A percentile compares a stretch with the other conserved stretches of the same genome.
Evolutionary conservation across 1,140 invertebrate genomes (phyloP).

Genomic region (Ceratosolen fusciceps): DNA sequence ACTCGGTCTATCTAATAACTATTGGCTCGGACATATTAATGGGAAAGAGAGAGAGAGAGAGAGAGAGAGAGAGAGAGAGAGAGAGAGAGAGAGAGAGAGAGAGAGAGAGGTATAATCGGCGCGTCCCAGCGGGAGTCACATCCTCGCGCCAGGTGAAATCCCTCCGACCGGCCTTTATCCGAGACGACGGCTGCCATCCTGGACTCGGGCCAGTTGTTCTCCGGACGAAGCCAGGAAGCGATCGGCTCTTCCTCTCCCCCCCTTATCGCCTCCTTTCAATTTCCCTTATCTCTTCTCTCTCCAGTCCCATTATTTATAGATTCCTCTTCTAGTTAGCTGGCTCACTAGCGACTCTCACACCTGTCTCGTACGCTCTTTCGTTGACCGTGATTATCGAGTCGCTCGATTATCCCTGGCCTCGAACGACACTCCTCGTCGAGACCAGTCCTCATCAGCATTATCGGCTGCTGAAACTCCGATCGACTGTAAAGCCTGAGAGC

Average conservation of each 20-base stretch:
- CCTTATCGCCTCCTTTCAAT: not conserved
- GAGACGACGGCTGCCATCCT: slow-evolving; percentile 50
- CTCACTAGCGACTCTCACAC: not conserved
- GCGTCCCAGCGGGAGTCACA: slow-evolving; percentile 66
- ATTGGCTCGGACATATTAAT: slow-evolving; percentile 67
- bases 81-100: slow-evolving; percentile 62
- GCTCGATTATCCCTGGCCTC: too few species aligned
- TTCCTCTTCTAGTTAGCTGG: not conserved
- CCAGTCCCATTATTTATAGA: not conserved
- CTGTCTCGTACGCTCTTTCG: not conserved
- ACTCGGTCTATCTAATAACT: slow-evolving; percentile 32
- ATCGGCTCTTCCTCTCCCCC: slow-evolving; percentile 39
- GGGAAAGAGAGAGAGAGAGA: slow-evolving; percentile 62
- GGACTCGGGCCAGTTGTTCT: slow-evolving; percentile 52
- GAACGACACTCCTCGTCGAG: too few species aligned
- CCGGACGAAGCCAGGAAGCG: slow-evolving; percentile 53
- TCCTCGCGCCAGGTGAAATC: slow-evolving; percentile 40
- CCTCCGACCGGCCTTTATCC: slow-evolving; percentile 44
- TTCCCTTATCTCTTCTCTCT: not conserved
- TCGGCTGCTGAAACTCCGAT: too few species aligned
- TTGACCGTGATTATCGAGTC: too few species aligned
- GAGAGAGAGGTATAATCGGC: slow-evolving; percentile 66
- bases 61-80: slow-evolving; percentile 62
- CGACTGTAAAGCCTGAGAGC: too few species aligned
- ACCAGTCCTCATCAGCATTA: too few species aligned